Evolutionary conservation across 1,140 invertebrate species (phyloP).

Genomic region (Procambarus virginalis): DNA sequence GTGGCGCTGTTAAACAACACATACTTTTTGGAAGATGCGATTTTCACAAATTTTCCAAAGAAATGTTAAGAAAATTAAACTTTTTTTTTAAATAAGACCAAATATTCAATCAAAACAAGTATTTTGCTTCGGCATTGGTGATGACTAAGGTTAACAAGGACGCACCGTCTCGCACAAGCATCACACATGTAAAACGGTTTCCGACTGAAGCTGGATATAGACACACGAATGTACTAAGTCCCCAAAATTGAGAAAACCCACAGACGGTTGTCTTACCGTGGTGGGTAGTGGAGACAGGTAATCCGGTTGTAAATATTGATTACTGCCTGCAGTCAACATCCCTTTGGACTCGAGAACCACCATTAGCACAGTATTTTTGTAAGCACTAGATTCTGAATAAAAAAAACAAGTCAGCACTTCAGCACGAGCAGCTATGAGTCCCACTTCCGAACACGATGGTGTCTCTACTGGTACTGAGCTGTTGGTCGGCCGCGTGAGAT

Average conservation of each 20-base stretch:
- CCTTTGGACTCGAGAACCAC: conserved; percentile 89
- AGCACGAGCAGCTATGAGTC: conserved; percentile 30
- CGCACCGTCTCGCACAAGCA: background rate
- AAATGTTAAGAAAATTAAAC: no score
- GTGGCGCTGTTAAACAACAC: background rate
- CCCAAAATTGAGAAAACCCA: conserved; percentile 26
- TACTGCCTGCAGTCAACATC: conserved; percentile 90
- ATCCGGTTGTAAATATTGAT: conserved; percentile 95
- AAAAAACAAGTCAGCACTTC: conserved; percentile 51
- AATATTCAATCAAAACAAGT: background rate
- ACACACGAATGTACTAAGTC: conserved; percentile 37
- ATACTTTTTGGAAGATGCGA: conserved; percentile 12
- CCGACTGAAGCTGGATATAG: background rate
- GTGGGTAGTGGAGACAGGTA: conserved; percentile 92
- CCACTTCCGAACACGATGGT: conserved; percentile 35
- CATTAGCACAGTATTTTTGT: conserved; percentile 77
- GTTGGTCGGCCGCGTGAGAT: conserved; percentile 49
- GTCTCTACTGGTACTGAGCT: conserved; percentile 60
- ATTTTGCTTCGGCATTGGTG: background rate
- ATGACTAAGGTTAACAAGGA: background rate
- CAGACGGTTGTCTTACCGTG: conserved; percentile 83
- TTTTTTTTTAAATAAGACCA: background rate
- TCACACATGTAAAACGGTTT: background rate
- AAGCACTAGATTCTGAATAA: conserved; percentile 55
- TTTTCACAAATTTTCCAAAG: background rate